These are phyloP conservation scores for Nothoprocta perdicaria DNA, from an alignment of 2,113 vertebrate species.

Conservation along the genomic window DNA sequence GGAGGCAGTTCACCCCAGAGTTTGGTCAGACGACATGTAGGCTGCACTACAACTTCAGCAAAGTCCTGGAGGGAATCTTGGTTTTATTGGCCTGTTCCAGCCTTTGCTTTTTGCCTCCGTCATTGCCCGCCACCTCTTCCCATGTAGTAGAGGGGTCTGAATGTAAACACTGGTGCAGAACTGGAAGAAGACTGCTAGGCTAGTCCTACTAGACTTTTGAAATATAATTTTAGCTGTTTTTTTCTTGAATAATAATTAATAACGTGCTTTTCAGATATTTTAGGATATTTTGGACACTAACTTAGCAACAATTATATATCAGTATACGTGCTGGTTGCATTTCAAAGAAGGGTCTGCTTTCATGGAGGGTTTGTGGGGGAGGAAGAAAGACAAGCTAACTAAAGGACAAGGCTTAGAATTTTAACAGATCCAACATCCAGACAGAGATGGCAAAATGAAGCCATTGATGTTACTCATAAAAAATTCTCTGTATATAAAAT, in stretches of 20 bases:
- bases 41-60: background rate
- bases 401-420: background rate
- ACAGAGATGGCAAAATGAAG: background rate
- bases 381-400: background rate
- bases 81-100: background rate
- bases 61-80: background rate
- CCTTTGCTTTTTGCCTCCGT: background rate
- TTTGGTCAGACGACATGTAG: background rate
- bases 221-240: background rate
- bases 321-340: background rate
- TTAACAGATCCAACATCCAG: background rate
- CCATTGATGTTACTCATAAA: background rate
- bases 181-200: background rate
- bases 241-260: background rate
- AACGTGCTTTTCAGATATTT: background rate
- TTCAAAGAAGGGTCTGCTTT: background rate
- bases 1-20: background rate
- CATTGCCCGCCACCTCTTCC: background rate
- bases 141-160: background rate
- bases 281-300: background rate
- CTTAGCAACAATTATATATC: background rate
- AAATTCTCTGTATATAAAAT: background rate
- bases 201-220: background rate
- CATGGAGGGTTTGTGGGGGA: accelerated
- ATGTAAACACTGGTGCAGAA: background rate